Conservation (phyloP, 2,888 invertebrate species). For the Hypsopygia costalis region DNA sequence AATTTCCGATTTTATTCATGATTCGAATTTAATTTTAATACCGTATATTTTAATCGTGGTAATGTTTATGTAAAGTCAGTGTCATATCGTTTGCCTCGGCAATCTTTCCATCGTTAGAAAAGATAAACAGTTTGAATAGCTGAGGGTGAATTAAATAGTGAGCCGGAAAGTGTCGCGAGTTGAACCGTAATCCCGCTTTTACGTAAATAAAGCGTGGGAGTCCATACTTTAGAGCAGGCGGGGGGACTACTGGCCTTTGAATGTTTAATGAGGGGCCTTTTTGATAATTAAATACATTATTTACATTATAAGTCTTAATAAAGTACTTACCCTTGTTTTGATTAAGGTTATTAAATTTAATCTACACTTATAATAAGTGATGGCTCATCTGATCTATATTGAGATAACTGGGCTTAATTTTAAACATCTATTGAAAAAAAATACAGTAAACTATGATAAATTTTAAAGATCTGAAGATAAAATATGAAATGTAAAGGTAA, state of each 20-base stretch:
- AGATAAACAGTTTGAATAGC: constrained; percentile 26
- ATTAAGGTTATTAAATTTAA: neutral
- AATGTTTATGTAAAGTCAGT: constrained; percentile 1
- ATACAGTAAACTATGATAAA: too few relatives aligned
- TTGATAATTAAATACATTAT: constrained; percentile 47
- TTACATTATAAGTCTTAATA: constrained; percentile 21
- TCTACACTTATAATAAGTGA: too few relatives aligned
- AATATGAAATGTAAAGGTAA: too few relatives aligned
- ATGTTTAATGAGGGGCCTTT: constrained; percentile 50
- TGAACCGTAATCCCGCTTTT: constrained; percentile 45
- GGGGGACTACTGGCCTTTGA: constrained; percentile 40
- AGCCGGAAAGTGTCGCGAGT: constrained; percentile 34
- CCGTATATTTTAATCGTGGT: neutral
- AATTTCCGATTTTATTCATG: constrained; percentile 7
- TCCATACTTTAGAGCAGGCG: constrained; percentile 38
- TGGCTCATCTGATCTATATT: too few relatives aligned
- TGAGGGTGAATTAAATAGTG: constrained; percentile 33
- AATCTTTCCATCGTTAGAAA: constrained; percentile 19
- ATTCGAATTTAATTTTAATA: constrained; percentile 4
- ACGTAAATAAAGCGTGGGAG: constrained; percentile 46
- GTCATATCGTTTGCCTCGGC: constrained; percentile 13
- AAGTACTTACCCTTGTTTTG: constrained; percentile 9
- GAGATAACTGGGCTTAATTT: too few relatives aligned
- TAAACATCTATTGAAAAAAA: too few relatives aligned
- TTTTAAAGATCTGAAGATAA: too few relatives aligned